A percentile compares a stretch with the other conserved stretches of the same genome.
phyloP scores from a whole-genome alignment of 2,797 vertebrate genomes.

The Staurois parvus region DNA sequence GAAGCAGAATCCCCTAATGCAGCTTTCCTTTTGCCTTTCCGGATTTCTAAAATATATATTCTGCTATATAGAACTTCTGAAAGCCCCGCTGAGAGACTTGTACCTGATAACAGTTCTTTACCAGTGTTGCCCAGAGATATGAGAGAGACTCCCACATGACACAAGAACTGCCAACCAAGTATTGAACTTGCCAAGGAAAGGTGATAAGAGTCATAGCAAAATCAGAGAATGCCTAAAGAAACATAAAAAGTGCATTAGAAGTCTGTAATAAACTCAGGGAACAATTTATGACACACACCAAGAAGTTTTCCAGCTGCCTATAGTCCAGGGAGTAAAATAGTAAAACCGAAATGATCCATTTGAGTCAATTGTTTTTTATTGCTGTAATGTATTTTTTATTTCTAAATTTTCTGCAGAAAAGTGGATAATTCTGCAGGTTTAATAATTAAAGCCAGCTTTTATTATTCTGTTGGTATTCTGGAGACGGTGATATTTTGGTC shows the following conservation, averaged over 20 bases:
- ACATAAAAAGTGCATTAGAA: slow-evolving; percentile 51
- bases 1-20: slow-evolving; percentile 57
- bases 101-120: slow-evolving; percentile 57
- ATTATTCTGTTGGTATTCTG: slow-evolving; percentile 19
- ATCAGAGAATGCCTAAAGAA: slow-evolving; percentile 49
- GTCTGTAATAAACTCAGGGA: slow-evolving; percentile 48
- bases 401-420: slow-evolving; percentile 17
- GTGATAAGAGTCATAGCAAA: slow-evolving; percentile 60
- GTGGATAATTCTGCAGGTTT: slow-evolving; percentile 15
- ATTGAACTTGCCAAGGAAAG: slow-evolving; percentile 59
- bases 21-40: slow-evolving; percentile 43
- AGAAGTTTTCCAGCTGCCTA: slow-evolving; percentile 49
- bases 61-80: slow-evolving; percentile 53
- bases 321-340: slow-evolving; percentile 31
- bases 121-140: slow-evolving; percentile 59
- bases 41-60: slow-evolving; percentile 59
- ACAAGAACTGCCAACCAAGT: slow-evolving; percentile 58
- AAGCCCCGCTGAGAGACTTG: slow-evolving; percentile 50
- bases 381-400: slow-evolving; percentile 39
- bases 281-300: slow-evolving; percentile 49
- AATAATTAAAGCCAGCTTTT: slow-evolving; percentile 50
- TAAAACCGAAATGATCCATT: slow-evolving; percentile 54
- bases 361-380: slow-evolving; percentile 54
- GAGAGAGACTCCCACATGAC: slow-evolving; percentile 54
- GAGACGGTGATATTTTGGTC: not conserved